Evolutionary conservation across 2,113 vertebrate species (phyloP).

Genomic region (Hippoglossus stenolepis): DNA sequence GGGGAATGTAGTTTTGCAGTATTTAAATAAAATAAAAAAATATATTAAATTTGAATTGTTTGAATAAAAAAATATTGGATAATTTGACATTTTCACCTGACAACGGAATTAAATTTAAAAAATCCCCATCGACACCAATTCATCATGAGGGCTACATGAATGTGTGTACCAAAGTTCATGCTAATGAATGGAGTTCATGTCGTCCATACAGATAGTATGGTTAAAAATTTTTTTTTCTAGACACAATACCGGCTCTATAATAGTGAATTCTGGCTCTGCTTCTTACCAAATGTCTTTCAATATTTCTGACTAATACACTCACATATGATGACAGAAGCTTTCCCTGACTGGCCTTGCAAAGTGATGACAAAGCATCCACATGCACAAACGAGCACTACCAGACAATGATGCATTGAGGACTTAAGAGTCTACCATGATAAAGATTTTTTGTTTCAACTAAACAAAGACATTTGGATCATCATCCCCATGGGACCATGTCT

Average conservation of each 20-base stretch:
- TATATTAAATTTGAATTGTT: no score
- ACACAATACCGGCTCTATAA: neutral
- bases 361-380: constrained; percentile 21
- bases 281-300: constrained; percentile 3
- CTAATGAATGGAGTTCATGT: neutral
- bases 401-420: constrained; percentile 21
- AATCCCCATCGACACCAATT: no score
- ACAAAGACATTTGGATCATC: constrained; percentile 34
- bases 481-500: constrained; percentile 22
- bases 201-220: no score
- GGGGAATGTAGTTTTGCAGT: no score
- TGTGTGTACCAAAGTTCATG: no score
- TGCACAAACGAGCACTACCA: neutral
- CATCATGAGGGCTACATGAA: no score
- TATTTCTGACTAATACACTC: constrained; percentile 13
- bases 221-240: neutral
- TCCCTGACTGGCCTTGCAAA: constrained; percentile 1
- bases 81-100: no score
- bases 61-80: no score
- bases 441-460: constrained; percentile 5
- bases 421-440: constrained; percentile 15
- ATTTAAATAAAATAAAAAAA: no score
- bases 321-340: constrained; percentile 20
- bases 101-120: no score
- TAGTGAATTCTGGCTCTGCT: neutral